These are phyloP conservation scores for Chymomyza amoena DNA, from an alignment of 2,888 invertebrate genomes.

Conservation along the genomic window DNA sequence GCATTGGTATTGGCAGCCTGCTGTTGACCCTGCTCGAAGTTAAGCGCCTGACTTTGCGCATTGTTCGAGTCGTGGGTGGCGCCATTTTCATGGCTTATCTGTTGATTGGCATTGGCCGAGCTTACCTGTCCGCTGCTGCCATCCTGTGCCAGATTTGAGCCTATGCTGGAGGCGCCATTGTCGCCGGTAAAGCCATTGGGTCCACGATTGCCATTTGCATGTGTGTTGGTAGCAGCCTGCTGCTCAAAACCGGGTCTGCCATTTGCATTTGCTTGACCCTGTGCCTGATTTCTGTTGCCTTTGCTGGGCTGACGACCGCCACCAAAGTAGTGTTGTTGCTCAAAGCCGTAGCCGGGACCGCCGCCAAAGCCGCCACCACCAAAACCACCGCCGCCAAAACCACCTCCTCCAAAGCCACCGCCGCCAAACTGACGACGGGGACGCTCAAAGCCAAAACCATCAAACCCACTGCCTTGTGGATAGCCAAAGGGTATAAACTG, in stretches of 20 bases:
- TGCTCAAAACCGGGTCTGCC: slow-evolving; percentile 63
- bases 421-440: slow-evolving; percentile 43
- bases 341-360: slow-evolving; percentile 19
- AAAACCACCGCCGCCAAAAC: slow-evolving; percentile 1
- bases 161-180: slow-evolving; percentile 75
- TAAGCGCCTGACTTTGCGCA: slow-evolving; percentile 76
- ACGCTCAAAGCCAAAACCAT: slow-evolving; percentile 17
- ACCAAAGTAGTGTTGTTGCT: slow-evolving; percentile 21
- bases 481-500: slow-evolving; percentile 63
- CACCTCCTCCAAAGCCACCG: slow-evolving; percentile 1
- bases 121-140: slow-evolving; percentile 75
- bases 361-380: background rate
- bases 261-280: slow-evolving; percentile 60
- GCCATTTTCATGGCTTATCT: slow-evolving; percentile 47
- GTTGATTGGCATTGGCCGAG: slow-evolving; percentile 76
- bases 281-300: slow-evolving; percentile 45
- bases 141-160: slow-evolving; percentile 74
- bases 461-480: slow-evolving; percentile 30
- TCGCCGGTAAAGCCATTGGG: slow-evolving; percentile 37
- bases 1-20: slow-evolving; percentile 75
- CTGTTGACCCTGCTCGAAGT: slow-evolving; percentile 65
- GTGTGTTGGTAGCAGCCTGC: slow-evolving; percentile 74
- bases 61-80: slow-evolving; percentile 58
- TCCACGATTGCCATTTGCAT: slow-evolving; percentile 52
- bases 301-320: slow-evolving; percentile 14